phyloP scores from a whole-genome alignment of 2,113 vertebrate genomes.

The Heliornis fulica region DNA sequence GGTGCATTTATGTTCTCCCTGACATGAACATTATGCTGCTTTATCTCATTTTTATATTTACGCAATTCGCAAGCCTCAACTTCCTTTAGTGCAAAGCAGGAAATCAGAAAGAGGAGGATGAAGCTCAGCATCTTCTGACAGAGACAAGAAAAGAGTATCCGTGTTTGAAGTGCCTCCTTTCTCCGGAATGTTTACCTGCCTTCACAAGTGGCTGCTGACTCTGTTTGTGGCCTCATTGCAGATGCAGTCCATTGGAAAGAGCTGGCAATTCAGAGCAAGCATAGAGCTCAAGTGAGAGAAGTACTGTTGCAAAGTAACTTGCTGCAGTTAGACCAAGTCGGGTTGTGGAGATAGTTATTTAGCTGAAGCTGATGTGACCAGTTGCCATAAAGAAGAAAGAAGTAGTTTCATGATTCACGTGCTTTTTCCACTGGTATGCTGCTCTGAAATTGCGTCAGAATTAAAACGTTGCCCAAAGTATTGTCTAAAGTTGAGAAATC shows the following conservation, averaged over 20 bases:
- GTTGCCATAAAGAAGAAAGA: background rate
- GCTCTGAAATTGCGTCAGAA: background rate
- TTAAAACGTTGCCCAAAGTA: background rate
- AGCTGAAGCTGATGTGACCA: background rate
- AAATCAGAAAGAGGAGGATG: background rate
- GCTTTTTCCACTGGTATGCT: background rate
- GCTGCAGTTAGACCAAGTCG: background rate
- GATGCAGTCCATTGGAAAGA: background rate
- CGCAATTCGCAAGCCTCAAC: conserved; percentile 12
- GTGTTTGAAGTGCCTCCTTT: background rate
- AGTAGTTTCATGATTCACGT: background rate
- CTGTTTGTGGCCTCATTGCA: background rate
- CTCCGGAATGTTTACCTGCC: background rate
- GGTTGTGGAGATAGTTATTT: background rate
- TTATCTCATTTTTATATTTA: conserved; percentile 20
- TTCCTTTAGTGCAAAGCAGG: conserved; percentile 54
- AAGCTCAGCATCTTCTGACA: conserved; percentile 14
- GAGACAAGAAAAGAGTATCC: background rate
- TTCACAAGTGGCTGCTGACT: background rate
- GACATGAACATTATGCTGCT: background rate
- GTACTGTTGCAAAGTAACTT: background rate
- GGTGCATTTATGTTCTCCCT: background rate
- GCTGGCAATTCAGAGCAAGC: background rate
- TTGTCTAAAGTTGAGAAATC: background rate
- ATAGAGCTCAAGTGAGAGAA: background rate